Base-by-base conservation (phyloP, 1,140 invertebrate genomes). In the Neotoxoptera formosana region DNA sequence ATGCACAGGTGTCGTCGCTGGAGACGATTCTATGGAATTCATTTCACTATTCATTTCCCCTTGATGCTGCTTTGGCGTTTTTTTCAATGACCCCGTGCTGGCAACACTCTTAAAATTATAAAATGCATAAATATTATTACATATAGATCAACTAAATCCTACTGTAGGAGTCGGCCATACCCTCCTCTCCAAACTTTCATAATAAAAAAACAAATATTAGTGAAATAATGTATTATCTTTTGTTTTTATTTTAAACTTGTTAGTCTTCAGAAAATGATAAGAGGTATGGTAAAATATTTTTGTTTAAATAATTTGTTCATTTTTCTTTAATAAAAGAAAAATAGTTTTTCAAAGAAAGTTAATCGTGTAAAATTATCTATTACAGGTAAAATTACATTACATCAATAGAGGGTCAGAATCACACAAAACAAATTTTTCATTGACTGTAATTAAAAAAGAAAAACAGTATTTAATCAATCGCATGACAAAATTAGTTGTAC, bases 21-120 rank as follows among this genome's bases (percentile, higher is more conserved):
- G 90, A 7, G 93, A 94, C 7, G 89, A 83, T 92, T 94, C 93
- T 36, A 56, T 76, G 1, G 93, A 94, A 92, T 94, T 91, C 9
- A 94, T 53, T 86, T 86, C 84, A 87, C 83, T 91, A n/a, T 67
- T 94, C 41, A 45, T 51, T 1, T 90, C 93, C 53, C 34, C 20
- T n/a, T 47, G 56, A 45, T 93, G 83, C 17, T 92, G 91, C 51
- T 34, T 93, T 41, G 81, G 91, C 1, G 81, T 86, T 56, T 56
- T 93, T 9, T 45, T 86, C 51, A 93, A 2, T 53, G 81, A 86
- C 41, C 91, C 91, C 2, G 34, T 53, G 17, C 91, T 93, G 1
- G 25, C 84, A 1, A 92, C 47, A 84, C 81, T 93, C 91, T 93
- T 23, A 7, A 76, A 83, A 36, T 47, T 1, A n/a, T 21, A 76